Evolutionary conservation across 2,888 invertebrate genomes (phyloP), one percentile per base, ranked within the genome.

Genomic region (Andricus quercusramuli): DNA sequence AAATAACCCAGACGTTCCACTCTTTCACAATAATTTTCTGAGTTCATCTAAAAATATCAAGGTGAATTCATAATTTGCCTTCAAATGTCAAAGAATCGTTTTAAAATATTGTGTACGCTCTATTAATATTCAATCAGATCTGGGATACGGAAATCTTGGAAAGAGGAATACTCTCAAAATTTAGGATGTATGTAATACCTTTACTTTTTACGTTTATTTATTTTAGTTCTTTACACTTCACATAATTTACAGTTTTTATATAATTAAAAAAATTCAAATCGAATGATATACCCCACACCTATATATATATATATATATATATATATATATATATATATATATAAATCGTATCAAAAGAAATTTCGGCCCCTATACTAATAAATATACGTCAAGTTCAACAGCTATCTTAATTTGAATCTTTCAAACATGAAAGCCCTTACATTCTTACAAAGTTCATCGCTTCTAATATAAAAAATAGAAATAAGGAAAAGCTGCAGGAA

Each of bases 41-140:
- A 56, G 22, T 74, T 32, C n/a, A 74, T 20, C 32, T 56, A 47
- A 25, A 68, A 25, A 74, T 74, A 74, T 74, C n/a, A 56, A 56
- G 51, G n/a, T 56, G 20, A 56, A 56, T 56, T 56, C 3, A n/a
- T 56, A 56, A 70, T 47, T 70, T 13, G 25, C 47, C 9, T 70
- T 70, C 51, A 51, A 17, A 70, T 29, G 65, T n/a, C 20, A 1
- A 17, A 25, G 4, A 65, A 65, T 17, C 15, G 3, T 29, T 47
- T 17, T 4, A 47, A 47, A 47, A 17, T 47, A 47, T 47, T 29
- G 17, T 29, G 13, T 65, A 20, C 17, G 3, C 3, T 32, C 8
- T 65, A 65, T 6, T 8, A 20, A 20, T 51, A 51, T 20, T 51
- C 51, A 51, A 8, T 5, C 8, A 56, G 56, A 56, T 56, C n/a